Evolutionary conservation across 1,140 invertebrate genomes (phyloP), one percentile per base, ranked within the genome.

Genomic region (Cataglyphis hispanica): DNA sequence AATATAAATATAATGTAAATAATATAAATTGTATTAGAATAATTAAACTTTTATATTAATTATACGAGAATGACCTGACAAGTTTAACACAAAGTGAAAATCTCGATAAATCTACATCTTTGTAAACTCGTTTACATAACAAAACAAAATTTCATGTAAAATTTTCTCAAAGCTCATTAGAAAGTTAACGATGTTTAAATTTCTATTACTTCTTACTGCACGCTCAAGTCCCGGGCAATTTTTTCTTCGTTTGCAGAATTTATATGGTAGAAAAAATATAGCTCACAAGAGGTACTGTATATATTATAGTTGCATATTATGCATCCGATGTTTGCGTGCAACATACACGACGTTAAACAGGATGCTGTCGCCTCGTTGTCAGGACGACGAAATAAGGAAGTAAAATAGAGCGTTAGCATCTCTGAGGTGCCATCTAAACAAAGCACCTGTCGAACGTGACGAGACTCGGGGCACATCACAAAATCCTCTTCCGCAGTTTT

Each of bases 371-470:
- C n/a, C n/a, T n/a, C n/a, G n/a, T n/a, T n/a, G 31, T 8, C 43
- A 11, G 22, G 27, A 22, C 37, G 67, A 60, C 34, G 84, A 66
- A 77, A 72, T 83, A 83, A 86, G 58, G 58, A 72, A 72, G 43
- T 64, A 11, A n/a, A 56, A 70, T 50, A 43, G 60, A 56, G 50
- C 64, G 76, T 86, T 86, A 86, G 70, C 63, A 61, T n/a, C 46
- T 80, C 31, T 37, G 60, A 37, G 56, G 46, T 66, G 60, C 66
- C 64, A 56, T 86, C 27, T 10, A 40, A 50, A 50, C 46, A 50
- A 50, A n/a, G 27, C 50, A 86, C 50, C 72, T 60, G 58, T 86
- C 87, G 88, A 66, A 89, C 84, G 87, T 89, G 87, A 88, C 81
- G 60, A 22, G 87, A 87, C 77, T 85, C 19, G 3, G 53, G 37